A percentile compares a stretch with the other conserved stretches of the same genome.
phyloP scores from a whole-genome alignment of 1,140 invertebrate species.

The Leptonema lineaticorne region DNA sequence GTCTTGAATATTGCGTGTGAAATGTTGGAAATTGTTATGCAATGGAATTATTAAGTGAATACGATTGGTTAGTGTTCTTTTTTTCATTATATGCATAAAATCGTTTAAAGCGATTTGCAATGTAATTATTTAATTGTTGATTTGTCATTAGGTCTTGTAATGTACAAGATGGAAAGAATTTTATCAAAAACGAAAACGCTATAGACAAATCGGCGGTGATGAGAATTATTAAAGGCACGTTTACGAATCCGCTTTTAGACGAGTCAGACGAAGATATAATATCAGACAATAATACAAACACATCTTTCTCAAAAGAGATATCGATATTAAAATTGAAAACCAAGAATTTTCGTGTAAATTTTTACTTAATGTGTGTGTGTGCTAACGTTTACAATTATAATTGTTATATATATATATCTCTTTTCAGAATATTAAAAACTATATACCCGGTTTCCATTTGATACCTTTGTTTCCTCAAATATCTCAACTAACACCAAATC shows the following conservation, averaged over 20 bases:
- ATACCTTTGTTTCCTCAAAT: slow-evolving; percentile 26
- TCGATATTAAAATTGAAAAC: background rate
- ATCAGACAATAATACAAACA: slow-evolving; percentile 5
- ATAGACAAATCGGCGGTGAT: slow-evolving; percentile 30
- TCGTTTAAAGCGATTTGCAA: background rate
- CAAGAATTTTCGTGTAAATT: background rate
- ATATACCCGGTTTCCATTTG: slow-evolving; percentile 10
- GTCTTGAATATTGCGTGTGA: too few relatives aligned
- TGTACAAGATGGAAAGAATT: slow-evolving; percentile 18
- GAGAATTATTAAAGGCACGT: slow-evolving; percentile 23
- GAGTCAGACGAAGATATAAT: slow-evolving; percentile 2
- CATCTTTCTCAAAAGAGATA: background rate
- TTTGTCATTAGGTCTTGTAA: slow-evolving; percentile 20
- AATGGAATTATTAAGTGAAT: slow-evolving; percentile 21
- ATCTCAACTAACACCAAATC: slow-evolving; percentile 15
- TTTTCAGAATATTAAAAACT: slow-evolving; percentile 4
- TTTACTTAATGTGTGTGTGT: background rate
- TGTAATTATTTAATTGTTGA: background rate
- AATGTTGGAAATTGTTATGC: background rate
- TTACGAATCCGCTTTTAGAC: slow-evolving; percentile 23
- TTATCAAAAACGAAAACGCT: slow-evolving; percentile 17
- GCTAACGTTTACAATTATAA: background rate
- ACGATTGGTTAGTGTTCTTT: slow-evolving; percentile 17
- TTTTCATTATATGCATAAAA: too few relatives aligned
- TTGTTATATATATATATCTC: background rate